Percentiles rank a stretch among this genome's conserved stretches.
Evolutionary conservation across 2,113 vertebrate species (phyloP).

Genomic region (Ailurus styani): DNA sequence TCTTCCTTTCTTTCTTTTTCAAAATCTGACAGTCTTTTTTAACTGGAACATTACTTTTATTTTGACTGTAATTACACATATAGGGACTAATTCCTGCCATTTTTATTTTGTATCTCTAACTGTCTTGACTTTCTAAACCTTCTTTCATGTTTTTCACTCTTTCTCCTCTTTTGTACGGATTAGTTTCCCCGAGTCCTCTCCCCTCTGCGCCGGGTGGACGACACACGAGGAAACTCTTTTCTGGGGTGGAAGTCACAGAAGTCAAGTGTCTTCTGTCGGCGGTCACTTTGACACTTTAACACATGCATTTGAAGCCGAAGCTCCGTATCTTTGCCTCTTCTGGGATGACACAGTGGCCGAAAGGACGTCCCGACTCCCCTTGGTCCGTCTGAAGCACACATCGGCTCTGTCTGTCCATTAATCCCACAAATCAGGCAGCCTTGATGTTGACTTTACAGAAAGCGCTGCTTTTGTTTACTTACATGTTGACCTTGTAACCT

Average conservation of each 20-base stretch:
- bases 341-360: too few species aligned
- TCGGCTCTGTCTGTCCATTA: neutral
- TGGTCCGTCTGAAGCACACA: fast-evolving
- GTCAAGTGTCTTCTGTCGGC: neutral
- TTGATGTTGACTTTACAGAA: neutral
- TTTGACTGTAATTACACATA: neutral
- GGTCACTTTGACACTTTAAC: neutral
- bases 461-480: neutral
- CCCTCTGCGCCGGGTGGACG: neutral
- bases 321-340: neutral
- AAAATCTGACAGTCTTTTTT: neutral
- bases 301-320: neutral
- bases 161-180: neutral
- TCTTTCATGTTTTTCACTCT: neutral
- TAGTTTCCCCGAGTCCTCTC: neutral
- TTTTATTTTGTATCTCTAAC: neutral
- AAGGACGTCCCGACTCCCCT: too few species aligned
- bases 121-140: neutral
- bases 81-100: neutral
- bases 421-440: neutral
- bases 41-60: neutral
- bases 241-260: neutral
- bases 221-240: neutral
- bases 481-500: neutral
- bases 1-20: neutral